Percentiles rank a stretch among this genome's conserved stretches.
Conservation (phyloP, 1,140 invertebrate genomes). For the Gonatopus flavifemur region DNA sequence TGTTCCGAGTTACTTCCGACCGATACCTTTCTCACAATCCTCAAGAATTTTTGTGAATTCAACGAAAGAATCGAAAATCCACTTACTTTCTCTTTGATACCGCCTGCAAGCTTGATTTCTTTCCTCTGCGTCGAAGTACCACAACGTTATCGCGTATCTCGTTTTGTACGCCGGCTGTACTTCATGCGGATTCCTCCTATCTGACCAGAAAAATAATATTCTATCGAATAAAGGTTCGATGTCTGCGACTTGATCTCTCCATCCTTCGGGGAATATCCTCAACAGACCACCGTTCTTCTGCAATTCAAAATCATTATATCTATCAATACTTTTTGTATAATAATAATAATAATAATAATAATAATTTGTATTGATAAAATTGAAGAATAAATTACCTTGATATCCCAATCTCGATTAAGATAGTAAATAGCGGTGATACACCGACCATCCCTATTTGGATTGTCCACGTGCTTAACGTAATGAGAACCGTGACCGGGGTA, state of each 20-base stretch:
- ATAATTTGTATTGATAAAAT: not conserved
- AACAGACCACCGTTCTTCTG: slow-evolving; percentile 71
- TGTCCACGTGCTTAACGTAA: slow-evolving; percentile 96
- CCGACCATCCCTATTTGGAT: slow-evolving; percentile 93
- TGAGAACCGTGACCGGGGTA: slow-evolving; percentile 90
- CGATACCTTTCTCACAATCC: not conserved
- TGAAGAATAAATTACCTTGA: slow-evolving; percentile 59
- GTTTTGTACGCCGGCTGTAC: slow-evolving; percentile 88
- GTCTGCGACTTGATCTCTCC: slow-evolving; percentile 79
- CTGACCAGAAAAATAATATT: slow-evolving; percentile 97
- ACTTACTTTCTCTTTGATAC: slow-evolving; percentile 64
- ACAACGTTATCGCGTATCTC: slow-evolving; percentile 92
- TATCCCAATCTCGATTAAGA: slow-evolving; percentile 90
- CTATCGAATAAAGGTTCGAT: slow-evolving; percentile 93
- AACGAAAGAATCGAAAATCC: not conserved
- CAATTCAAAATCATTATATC: too few species aligned
- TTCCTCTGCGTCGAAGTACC: slow-evolving; percentile 92
- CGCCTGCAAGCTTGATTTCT: slow-evolving; percentile 72
- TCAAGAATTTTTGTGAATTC: not conserved
- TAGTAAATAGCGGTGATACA: slow-evolving; percentile 97
- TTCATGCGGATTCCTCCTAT: slow-evolving; percentile 94
- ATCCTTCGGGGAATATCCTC: slow-evolving; percentile 88
- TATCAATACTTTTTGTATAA: too few species aligned
- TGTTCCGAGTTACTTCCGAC: not conserved
- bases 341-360: too few species aligned